A percentile compares a stretch with the other conserved stretches of the same genome.
These are phyloP conservation scores for Python bivittatus DNA, from an alignment of 2,113 vertebrate genomes.

Conservation along the genomic window DNA sequence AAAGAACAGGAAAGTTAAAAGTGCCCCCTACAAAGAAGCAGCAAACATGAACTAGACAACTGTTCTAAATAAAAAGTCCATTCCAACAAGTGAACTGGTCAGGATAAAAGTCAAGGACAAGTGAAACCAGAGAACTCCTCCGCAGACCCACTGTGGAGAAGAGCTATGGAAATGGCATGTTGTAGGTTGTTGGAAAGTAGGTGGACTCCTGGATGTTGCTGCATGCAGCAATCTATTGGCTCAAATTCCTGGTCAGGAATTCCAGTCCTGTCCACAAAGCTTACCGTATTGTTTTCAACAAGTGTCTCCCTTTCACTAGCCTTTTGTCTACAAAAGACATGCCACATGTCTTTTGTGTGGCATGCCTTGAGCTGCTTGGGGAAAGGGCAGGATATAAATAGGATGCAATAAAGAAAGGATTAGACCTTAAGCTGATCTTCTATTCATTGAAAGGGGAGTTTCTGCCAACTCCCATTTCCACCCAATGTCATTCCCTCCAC, in stretches of 20 bases:
- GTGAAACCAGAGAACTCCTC: neutral
- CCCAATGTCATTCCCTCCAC: too few species aligned
- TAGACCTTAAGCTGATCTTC: neutral
- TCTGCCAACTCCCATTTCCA: neutral
- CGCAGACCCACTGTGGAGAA: neutral
- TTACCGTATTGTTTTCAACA: neutral
- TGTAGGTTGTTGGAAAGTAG: too few species aligned
- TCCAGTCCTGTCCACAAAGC: neutral
- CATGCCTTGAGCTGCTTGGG: neutral
- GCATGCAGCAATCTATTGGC: neutral
- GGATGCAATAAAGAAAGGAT: neutral
- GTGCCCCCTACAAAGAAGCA: neutral
- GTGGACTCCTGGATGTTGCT: neutral
- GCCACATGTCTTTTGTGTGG: neutral
- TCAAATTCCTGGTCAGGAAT: neutral
- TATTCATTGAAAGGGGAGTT: neutral
- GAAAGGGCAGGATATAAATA: neutral
- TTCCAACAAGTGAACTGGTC: neutral
- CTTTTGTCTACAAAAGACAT: neutral
- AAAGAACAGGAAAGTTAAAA: rapidly evolving
- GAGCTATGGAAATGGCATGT: neutral
- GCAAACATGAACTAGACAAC: neutral
- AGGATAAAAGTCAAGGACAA: neutral
- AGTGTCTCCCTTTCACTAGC: neutral
- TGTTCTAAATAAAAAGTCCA: conserved; percentile 1